Evolutionary conservation across 53 echinoderm and acorn worm genomes (phyloP).

Genomic region (Echinometra lucunter): DNA sequence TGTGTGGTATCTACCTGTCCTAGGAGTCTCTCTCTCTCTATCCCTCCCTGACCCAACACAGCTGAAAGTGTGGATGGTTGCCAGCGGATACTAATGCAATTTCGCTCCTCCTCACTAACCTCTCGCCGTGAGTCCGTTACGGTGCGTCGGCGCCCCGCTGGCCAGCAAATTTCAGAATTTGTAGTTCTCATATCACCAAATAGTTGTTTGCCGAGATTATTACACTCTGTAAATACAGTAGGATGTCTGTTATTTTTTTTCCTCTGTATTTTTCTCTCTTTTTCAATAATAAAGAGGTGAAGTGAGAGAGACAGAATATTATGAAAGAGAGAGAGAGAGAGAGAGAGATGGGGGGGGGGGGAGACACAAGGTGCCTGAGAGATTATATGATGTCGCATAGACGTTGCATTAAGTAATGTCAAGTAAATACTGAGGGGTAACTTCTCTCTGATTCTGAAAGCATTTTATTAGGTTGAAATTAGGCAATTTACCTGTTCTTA

Average conservation of each 20-base stretch:
- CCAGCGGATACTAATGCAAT: slow-evolving; percentile 65
- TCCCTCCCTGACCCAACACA: background rate
- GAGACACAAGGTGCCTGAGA: background rate
- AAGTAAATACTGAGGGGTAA: background rate
- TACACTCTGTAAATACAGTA: slow-evolving; percentile 62
- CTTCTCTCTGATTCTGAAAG: background rate
- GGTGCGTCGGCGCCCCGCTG: slow-evolving; percentile 42
- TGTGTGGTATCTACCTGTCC: slow-evolving; percentile 19
- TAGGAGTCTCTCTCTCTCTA: background rate
- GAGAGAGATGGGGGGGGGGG: background rate
- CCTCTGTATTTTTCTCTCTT: background rate
- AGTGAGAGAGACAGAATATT: background rate
- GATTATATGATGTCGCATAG: background rate
- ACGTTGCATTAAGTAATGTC: background rate
- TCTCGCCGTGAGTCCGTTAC: slow-evolving; percentile 58
- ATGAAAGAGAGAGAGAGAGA: background rate
- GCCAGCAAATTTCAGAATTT: slow-evolving; percentile 57
- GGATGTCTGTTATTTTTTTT: slow-evolving; percentile 12
- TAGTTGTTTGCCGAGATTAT: slow-evolving; percentile 56
- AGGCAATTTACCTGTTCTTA: too few species aligned
- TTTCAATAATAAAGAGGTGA: background rate
- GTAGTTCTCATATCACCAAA: slow-evolving; percentile 51
- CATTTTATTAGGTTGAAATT: too few species aligned
- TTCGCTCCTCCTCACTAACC: slow-evolving; percentile 63
- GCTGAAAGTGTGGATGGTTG: slow-evolving; percentile 46